Percentiles rank a stretch among this genome's conserved stretches.
Conservation (phyloP, 2,888 invertebrate species). For the Chesias legatella region DNA sequence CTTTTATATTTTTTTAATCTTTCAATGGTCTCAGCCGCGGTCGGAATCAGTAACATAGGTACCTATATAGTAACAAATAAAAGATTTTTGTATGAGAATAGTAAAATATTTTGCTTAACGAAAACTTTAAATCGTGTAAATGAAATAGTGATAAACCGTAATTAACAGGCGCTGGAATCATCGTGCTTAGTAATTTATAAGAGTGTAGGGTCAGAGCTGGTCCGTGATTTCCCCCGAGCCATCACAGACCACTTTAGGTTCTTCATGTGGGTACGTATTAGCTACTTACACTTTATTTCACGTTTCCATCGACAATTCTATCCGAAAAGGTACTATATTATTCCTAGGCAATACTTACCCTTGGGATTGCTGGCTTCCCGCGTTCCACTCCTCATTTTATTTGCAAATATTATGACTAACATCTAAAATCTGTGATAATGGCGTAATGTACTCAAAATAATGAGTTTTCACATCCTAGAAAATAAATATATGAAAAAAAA, state of each 20-base stretch:
- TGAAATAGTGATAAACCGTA: slow-evolving; percentile 15
- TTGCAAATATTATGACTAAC: slow-evolving; percentile 4
- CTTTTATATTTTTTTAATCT: no score
- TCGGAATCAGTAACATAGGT: no score
- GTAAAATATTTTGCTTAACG: no score
- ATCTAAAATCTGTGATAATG: neutral
- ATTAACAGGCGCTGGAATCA: slow-evolving; percentile 21
- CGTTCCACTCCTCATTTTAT: slow-evolving; percentile 11
- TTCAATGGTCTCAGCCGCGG: no score
- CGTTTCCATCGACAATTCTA: slow-evolving; percentile 25
- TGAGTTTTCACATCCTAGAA: no score
- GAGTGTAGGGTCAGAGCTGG: slow-evolving; percentile 38
- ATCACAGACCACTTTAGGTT: slow-evolving; percentile 37
- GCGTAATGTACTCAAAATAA: slow-evolving; percentile 2
- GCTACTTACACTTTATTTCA: slow-evolving; percentile 31
- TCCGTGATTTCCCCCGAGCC: slow-evolving; percentile 57
- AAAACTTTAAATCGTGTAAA: no score
- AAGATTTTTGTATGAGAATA: no score
- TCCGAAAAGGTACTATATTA: slow-evolving; percentile 14
- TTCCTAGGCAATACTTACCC: slow-evolving; percentile 13
- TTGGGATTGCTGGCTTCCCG: slow-evolving; percentile 6
- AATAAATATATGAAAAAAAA: no score
- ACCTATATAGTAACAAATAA: no score
- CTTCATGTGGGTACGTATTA: slow-evolving; percentile 34
- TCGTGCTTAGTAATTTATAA: slow-evolving; percentile 21